Base-by-base conservation (phyloP, 1,140 invertebrate species). In the Agrilus planipennis region DNA sequence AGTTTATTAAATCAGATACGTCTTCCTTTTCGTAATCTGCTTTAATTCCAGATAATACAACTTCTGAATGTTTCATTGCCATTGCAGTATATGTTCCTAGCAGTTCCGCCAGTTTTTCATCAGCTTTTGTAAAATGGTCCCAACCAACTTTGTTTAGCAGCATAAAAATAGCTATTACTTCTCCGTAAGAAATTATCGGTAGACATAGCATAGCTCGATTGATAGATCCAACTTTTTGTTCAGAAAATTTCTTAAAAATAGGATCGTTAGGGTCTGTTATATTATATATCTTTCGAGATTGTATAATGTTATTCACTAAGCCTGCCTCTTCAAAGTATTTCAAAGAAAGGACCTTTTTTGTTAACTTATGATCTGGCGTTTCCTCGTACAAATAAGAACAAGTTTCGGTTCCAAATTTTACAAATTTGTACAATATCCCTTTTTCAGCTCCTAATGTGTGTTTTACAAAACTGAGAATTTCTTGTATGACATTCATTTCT, bases 381-480 rank as follows among this genome's bases (percentile, higher is more conserved):
- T n/a, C n/a, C n/a, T n/a, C n/a, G n/a, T n/a, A n/a, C n/a, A n/a
- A n/a, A n/a, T n/a, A n/a, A n/a, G n/a, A n/a, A n/a, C n/a, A n/a
- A n/a, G n/a, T n/a, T 12, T 64, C 49, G 0, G 64, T 62, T 34
- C 57, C 53, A 10, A 67, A 60, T 25, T 45, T 41, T 42, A 71
- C 64, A 2, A 73, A 58, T 4, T 72, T 67, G 44, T 58, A 72
- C 53, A 72, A 70, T 15, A 61, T 63, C 18, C 68, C 67, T 17
- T 67, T 49, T 59, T 69, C 67, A 1, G 69, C 69, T 3, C 60
- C 60, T 19, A 72, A 52, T 28, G 68, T 68, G 1, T 60, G 54
- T 47, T 72, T 72, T n/a, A 70, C 63, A 35, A 72, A 64, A 16
- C 61, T 65, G 70, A 72, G 42, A 15, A 45, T 53, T 12, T 6